Evolutionary conservation across 2,888 invertebrate species (phyloP).

Genomic region (Drosophila atroscutellata): DNA sequence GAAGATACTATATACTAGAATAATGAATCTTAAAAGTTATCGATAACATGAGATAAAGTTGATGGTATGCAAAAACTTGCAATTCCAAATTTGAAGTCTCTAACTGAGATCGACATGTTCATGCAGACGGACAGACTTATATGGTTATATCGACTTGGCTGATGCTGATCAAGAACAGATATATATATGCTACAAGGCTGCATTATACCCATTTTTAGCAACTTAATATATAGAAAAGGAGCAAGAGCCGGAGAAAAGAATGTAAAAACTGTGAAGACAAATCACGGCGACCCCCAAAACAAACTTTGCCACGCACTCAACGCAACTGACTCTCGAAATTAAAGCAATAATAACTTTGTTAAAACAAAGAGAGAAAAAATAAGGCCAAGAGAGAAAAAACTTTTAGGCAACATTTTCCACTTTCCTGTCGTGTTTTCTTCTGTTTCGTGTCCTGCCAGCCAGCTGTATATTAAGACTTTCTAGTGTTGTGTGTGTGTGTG

Average conservation of each 20-base stretch:
- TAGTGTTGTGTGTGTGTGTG: background rate
- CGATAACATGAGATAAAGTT: background rate
- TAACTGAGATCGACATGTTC: background rate
- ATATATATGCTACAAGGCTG: background rate
- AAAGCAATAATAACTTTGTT: constrained; percentile 80
- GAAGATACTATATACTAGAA: background rate
- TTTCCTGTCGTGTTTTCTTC: constrained; percentile 22
- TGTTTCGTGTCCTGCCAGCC: constrained; percentile 10
- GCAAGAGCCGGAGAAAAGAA: constrained; percentile 5
- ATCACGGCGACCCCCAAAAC: constrained; percentile 47
- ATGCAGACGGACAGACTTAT: background rate
- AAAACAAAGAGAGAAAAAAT: constrained; percentile 35
- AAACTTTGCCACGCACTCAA: constrained; percentile 58
- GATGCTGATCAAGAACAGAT: background rate
- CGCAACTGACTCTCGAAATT: constrained; percentile 76
- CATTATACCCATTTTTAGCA: background rate
- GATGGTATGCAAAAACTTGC: background rate
- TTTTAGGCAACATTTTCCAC: constrained; percentile 26
- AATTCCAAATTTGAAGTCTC: background rate
- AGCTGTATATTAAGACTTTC: constrained; percentile 13
- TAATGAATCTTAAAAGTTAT: background rate
- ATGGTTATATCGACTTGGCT: background rate
- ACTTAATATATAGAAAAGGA: constrained; percentile 1
- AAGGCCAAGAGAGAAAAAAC: constrained; percentile 1
- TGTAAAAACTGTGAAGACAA: constrained; percentile 51